These are phyloP conservation scores for Sarcophaga variegata DNA, from an alignment of 2,888 invertebrate genomes.

Conservation along the genomic window DNA sequence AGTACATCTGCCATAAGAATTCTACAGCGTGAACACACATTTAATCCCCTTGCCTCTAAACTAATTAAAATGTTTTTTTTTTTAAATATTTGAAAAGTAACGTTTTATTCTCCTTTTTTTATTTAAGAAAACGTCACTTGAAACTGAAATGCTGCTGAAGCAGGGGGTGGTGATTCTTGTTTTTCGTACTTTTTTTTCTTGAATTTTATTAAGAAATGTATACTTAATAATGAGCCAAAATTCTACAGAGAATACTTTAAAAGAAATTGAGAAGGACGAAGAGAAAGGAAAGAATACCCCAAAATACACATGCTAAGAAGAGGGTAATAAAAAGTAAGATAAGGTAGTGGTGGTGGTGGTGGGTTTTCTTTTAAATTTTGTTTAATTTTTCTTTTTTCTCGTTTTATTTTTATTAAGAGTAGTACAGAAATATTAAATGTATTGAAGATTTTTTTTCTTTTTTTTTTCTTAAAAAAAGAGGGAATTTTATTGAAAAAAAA, in stretches of 20 bases:
- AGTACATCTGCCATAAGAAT: too few relatives aligned
- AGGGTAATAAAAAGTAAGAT: not conserved
- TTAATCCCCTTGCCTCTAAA: too few relatives aligned
- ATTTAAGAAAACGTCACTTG: not conserved
- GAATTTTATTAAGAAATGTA: conserved; percentile 45
- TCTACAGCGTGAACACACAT: too few relatives aligned
- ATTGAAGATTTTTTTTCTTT: not conserved
- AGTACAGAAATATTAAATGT: not conserved
- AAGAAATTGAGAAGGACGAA: conserved; percentile 65
- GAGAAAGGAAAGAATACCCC: not conserved
- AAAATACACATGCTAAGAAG: not conserved
- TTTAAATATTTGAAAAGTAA: not conserved
- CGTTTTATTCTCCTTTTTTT: not conserved
- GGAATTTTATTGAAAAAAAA: not conserved
- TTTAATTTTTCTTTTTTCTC: conserved; percentile 4
- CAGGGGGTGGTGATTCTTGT: not conserved
- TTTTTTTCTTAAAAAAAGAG: not conserved
- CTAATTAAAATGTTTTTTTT: not conserved
- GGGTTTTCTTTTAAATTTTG: conserved; percentile 16
- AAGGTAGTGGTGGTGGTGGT: conserved; percentile 31
- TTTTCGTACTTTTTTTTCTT: not conserved
- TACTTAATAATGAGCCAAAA: conserved; percentile 43
- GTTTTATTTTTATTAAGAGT: not conserved
- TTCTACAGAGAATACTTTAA: conserved; percentile 58
- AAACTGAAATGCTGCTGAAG: not conserved